A percentile compares a stretch with the other conserved stretches of the same genome.
Conservation (phyloP, 2,797 vertebrate species). For the Poecilia velifera region DNA sequence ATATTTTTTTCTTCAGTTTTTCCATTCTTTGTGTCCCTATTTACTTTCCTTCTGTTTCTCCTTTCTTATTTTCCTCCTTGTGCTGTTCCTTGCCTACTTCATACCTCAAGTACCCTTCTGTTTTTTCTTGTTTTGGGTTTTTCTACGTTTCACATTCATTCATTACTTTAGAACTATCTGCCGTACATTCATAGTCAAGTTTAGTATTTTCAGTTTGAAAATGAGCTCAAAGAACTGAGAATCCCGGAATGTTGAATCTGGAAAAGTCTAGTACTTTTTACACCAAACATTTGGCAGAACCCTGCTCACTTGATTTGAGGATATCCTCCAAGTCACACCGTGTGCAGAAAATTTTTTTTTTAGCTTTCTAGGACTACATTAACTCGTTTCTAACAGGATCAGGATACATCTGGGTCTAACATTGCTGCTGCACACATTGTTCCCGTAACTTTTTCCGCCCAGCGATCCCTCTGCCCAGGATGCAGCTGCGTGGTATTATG, state of each 20-base stretch:
- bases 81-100: not conserved
- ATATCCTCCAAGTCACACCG: constrained; percentile 1
- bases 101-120: not conserved
- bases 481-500: constrained; percentile 62
- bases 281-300: not conserved
- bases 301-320: not conserved
- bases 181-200: not conserved
- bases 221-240: not conserved
- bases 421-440: constrained; percentile 37
- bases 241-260: not conserved
- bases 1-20: not conserved
- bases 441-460: constrained; percentile 36
- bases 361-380: constrained; percentile 35
- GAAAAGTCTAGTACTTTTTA: not conserved
- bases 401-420: constrained; percentile 63
- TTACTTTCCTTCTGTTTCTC: not conserved
- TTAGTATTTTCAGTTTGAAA: not conserved
- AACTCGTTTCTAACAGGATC: constrained; percentile 31
- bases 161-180: not conserved
- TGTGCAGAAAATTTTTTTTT: not conserved
- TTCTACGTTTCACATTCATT: not conserved
- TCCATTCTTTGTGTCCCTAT: not conserved
- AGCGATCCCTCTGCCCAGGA: constrained; percentile 53
- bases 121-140: not conserved
- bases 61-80: not conserved